Base-by-base conservation (phyloP, 2,797 vertebrate genomes). In the Melanotaenia pygmaea region DNA sequence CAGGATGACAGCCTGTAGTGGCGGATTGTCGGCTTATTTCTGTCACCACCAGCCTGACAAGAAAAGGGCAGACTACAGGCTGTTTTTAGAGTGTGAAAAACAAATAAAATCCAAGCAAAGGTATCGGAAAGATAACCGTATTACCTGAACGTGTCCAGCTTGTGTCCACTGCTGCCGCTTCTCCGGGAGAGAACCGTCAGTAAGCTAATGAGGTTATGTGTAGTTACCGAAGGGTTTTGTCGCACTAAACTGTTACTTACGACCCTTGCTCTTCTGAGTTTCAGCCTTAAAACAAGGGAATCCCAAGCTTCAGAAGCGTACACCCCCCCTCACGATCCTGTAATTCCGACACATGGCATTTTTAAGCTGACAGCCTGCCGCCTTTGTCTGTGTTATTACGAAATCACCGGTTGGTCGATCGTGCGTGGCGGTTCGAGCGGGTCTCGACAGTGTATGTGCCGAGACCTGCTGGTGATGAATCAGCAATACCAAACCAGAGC, bases 391-490 rank as follows among this genome's bases (percentile, higher is more conserved):
- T 64, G 59, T 67, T 81, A 61, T 78, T 82, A 79, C 69, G 77
- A 78, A 83, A 84, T 67, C 80, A 14, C 45, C 68, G 74, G 68
- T 67, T 26, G 64, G 16, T 79, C 60, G 66, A 45, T 54, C 54
- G 75, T 47, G 85, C 70, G 78, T 62, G 64, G 67, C 67, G 43
- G 30, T 65, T 56, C 37, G 40, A 76, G 34, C 78, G 28, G 67
- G 74, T 70, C 58, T 75, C 72, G 80, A 81, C 28, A 47, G 75
- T 70, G 84, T 59, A 6, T 11, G 80, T 20, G 38, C 76, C 67
- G 70, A 72, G 57, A 62, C 38, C 74, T 59, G 72, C 20, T 71
- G 81, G 60, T 79, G 93, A 94, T 94, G 94, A 95, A 93, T 94
- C 94, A 94, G 94, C 94, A 94, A 56, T 40, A 78, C 45, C 59